These are phyloP conservation scores for Agrotis clavis DNA, from an alignment of 2,888 invertebrate genomes.

Conservation along the genomic window DNA sequence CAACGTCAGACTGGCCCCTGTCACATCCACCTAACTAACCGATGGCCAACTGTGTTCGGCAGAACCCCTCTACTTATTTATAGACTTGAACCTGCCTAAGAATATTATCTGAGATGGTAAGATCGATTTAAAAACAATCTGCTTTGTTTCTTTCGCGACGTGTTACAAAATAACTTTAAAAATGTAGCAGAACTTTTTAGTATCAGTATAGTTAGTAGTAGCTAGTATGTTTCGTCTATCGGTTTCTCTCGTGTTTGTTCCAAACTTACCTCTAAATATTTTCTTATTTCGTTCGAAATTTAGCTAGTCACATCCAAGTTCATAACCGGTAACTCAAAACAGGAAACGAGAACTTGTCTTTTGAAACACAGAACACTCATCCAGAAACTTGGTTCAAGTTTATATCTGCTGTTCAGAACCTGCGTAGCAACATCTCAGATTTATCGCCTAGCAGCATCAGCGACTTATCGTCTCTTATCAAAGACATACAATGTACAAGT, in stretches of 20 bases:
- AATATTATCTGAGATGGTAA: constrained; percentile 14
- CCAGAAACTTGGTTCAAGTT: constrained; percentile 16
- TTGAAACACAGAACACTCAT: constrained; percentile 18
- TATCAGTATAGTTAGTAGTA: too few relatives aligned
- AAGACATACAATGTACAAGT: constrained; percentile 14
- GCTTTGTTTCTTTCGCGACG: background rate
- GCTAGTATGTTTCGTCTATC: too few relatives aligned
- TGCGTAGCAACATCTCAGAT: constrained; percentile 22
- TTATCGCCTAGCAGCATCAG: constrained; percentile 19
- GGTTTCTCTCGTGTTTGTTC: background rate
- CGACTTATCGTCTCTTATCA: constrained; percentile 15
- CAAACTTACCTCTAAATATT: background rate
- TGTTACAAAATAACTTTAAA: background rate
- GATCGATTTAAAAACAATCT: background rate
- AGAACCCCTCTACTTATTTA: constrained; percentile 56
- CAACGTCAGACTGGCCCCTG: constrained; percentile 17
- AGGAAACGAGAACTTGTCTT: constrained; percentile 26
- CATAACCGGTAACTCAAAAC: constrained; percentile 20
- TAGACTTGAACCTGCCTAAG: constrained; percentile 38
- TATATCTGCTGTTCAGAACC: background rate
- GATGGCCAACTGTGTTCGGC: constrained; percentile 27
- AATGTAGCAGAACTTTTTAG: background rate
- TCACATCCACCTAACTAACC: constrained; percentile 15
- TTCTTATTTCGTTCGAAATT: background rate
- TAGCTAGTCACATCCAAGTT: background rate